Evolutionary conservation across 2,113 vertebrate genomes (phyloP).

Genomic region (Thomomys bottae): DNA sequence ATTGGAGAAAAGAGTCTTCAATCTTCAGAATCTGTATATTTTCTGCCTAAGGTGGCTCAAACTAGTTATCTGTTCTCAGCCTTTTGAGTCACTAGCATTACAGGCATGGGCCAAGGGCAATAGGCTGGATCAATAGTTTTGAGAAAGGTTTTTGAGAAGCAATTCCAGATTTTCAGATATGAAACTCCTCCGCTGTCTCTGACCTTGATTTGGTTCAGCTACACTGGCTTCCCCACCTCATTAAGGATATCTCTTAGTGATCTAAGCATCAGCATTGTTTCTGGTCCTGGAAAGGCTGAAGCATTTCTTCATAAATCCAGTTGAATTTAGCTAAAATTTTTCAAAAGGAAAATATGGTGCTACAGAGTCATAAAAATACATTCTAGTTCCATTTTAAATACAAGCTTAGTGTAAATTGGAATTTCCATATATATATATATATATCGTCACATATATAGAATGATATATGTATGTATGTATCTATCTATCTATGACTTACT

Average conservation of each 20-base stretch:
- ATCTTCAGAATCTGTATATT: no score
- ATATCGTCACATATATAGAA: no score
- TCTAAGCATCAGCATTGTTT: accelerated
- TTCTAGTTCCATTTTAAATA: not conserved
- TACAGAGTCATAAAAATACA: not conserved
- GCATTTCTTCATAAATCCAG: no score
- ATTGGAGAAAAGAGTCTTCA: no score
- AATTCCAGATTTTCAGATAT: not conserved
- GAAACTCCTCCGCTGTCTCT: not conserved
- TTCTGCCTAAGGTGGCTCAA: no score
- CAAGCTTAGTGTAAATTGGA: not conserved
- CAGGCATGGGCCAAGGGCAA: no score
- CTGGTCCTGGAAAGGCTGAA: not conserved
- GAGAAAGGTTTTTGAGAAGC: not conserved
- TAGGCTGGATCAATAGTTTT: no score
- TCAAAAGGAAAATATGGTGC: not conserved
- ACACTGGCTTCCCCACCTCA: not conserved
- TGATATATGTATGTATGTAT: no score
- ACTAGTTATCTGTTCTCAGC: no score
- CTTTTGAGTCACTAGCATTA: no score
- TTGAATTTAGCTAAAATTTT: not conserved
- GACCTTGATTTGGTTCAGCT: not conserved
- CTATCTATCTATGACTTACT: no score
- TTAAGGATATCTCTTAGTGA: not conserved
- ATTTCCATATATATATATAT: no score